Evolutionary conservation across 2,113 vertebrate species (phyloP), one percentile per base, ranked within the genome.

Genomic region (Dasypus novemcinctus): DNA sequence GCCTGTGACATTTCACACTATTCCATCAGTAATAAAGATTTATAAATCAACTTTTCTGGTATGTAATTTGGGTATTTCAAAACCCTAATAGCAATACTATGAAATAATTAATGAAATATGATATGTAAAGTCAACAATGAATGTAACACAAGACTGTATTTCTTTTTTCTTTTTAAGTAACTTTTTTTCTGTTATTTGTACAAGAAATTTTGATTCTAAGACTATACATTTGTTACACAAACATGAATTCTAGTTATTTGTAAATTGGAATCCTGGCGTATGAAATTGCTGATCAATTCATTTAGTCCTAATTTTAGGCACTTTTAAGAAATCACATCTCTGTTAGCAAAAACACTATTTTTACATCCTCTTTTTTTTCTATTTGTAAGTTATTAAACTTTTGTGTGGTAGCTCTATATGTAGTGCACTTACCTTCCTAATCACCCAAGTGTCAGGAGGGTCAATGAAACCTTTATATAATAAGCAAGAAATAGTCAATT

Each of bases 1-100:
- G 93, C 59, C 74, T 95, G 57, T 95, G 92, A 94, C 69, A 98
- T 98, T 98, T 98, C 97, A 95, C 96, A 97, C 89, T 96, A 96
- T 97, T 98, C 90, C 90, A 92, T 96, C 64, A 79, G 64, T 31
- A 2, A 68, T 87, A 96, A 88, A 69, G 82, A 95, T 97, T 84
- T 57, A 98, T 95, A 98, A 98, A 98, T 96, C 94, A 97, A 81
- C 46, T 57, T 93, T 86, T 95, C 33, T 94, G 52, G 68, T 95
- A 78, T 96, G n/a, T 87, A 93, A 94, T 97, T 97, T 97, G 95
- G 94, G 80, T 83, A 97, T 94, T 96, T 96, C 97, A 93, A 97
- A 97, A 97, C 95, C 52, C 27, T 96, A 96, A 97, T 87, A 96
- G 38, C 57, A 95, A 72, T 96, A 20, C 46, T 84, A 71, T 71